Conservation (phyloP, 2,797 vertebrate genomes). For the Lutjanus campechanus region DNA sequence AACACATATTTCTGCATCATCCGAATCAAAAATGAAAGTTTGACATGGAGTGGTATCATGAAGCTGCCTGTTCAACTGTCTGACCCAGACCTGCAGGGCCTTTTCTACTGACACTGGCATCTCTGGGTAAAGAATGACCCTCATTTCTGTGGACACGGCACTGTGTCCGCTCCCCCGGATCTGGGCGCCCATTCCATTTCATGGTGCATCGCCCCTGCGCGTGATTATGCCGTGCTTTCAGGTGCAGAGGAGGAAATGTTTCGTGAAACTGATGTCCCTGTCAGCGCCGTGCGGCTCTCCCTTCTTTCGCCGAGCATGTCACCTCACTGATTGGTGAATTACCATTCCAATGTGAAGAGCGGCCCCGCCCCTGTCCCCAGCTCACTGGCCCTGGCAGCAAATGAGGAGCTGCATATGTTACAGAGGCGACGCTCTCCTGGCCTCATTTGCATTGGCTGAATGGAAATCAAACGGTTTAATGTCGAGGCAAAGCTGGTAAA, state of each 20-base stretch:
- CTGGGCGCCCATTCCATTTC: slow-evolving; percentile 90
- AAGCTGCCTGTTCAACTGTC: slow-evolving; percentile 42
- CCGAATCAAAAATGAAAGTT: slow-evolving; percentile 34
- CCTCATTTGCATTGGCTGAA: slow-evolving; percentile 89
- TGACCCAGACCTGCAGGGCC: slow-evolving; percentile 69
- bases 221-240: slow-evolving; percentile 91
- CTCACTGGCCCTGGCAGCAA: slow-evolving; percentile 72
- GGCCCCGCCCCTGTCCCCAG: slow-evolving; percentile 77
- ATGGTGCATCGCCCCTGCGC: slow-evolving; percentile 89
- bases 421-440: slow-evolving; percentile 82
- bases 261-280: slow-evolving; percentile 95
- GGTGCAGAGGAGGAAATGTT: slow-evolving; percentile 93
- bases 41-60: slow-evolving; percentile 28
- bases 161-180: slow-evolving; percentile 89
- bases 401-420: slow-evolving; percentile 90
- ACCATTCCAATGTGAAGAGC: slow-evolving; percentile 88
- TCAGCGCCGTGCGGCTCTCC: slow-evolving; percentile 89
- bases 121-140: slow-evolving; percentile 88
- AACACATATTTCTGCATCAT: slow-evolving; percentile 5
- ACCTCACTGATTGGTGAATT: slow-evolving; percentile 92
- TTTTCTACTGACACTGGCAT: slow-evolving; percentile 72
- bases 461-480: slow-evolving; percentile 87
- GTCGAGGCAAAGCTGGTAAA: slow-evolving; percentile 83
- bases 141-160: slow-evolving; percentile 89
- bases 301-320: slow-evolving; percentile 85